Evolutionary conservation across 2,888 invertebrate genomes (phyloP).

Genomic region (Acanthoscelides obtectus): DNA sequence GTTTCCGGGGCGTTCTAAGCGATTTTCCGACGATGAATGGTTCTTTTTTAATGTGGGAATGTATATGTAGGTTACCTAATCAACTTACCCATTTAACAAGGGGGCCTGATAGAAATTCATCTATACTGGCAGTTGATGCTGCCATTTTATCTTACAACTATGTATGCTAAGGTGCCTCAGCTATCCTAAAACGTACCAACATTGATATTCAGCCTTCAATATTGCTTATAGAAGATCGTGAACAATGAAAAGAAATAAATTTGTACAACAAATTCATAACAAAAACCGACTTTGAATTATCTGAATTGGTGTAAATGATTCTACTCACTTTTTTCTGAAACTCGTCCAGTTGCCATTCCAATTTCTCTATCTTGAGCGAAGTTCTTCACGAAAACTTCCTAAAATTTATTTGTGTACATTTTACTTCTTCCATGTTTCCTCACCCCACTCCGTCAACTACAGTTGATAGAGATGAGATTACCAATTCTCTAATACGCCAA

Average conservation of each 20-base stretch:
- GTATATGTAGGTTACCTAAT: background rate
- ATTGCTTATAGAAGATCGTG: background rate
- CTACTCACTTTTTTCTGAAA: background rate
- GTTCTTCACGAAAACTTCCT: background rate
- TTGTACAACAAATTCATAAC: background rate
- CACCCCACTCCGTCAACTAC: background rate
- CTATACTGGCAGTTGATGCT: constrained; percentile 69
- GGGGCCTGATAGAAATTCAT: constrained; percentile 79
- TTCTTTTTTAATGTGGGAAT: background rate
- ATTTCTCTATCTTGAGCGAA: background rate
- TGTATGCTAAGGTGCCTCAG: background rate
- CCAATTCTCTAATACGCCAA: too few relatives aligned
- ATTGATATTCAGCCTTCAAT: background rate
- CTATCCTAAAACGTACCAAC: background rate
- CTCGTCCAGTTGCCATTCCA: background rate
- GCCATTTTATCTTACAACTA: constrained; percentile 35
- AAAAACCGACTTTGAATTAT: background rate
- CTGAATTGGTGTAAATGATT: background rate
- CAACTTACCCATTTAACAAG: constrained; percentile 79
- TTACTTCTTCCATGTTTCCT: background rate
- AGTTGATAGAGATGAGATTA: background rate
- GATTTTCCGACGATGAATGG: background rate
- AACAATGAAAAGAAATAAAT: background rate
- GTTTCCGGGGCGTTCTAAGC: background rate
- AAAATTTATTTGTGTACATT: background rate